Evolutionary conservation across 2,113 vertebrate species (phyloP).

Genomic region (Amphiprion ocellaris): DNA sequence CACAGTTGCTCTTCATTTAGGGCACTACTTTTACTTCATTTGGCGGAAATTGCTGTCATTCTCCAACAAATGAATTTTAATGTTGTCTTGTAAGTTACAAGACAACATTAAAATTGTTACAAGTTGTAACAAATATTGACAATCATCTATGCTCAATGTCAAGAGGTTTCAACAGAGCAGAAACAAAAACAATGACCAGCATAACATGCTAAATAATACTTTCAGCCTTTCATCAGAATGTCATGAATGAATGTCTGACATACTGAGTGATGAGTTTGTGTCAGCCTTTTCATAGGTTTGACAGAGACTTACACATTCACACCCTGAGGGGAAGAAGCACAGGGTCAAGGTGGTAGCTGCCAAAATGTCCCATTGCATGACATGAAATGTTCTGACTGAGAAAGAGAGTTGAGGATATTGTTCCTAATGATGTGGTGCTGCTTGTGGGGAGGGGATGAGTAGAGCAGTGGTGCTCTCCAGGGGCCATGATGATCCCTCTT

Average conservation of each 20-base stretch:
- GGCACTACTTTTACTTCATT: neutral
- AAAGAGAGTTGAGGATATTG: constrained; percentile 63
- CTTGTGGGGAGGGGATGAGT: constrained; percentile 32
- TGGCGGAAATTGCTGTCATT: too few relatives aligned
- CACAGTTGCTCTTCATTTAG: neutral
- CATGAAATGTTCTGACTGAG: constrained; percentile 59
- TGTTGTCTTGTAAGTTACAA: neutral
- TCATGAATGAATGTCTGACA: constrained; percentile 39
- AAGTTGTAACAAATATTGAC: neutral
- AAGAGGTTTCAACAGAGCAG: neutral
- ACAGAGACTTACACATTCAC: constrained; percentile 40
- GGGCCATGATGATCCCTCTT: constrained; percentile 33
- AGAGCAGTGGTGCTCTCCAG: constrained; percentile 28
- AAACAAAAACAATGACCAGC: neutral
- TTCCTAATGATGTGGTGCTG: constrained; percentile 62
- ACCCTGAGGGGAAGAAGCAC: constrained; percentile 34
- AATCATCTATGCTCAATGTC: neutral
- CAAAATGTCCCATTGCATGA: constrained; percentile 67
- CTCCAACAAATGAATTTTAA: neutral
- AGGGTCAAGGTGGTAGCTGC: constrained; percentile 70
- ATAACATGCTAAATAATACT: constrained; percentile 10
- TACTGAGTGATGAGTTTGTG: constrained; percentile 32
- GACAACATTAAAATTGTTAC: too few relatives aligned
- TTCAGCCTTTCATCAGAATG: constrained; percentile 10
- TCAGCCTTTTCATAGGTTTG: constrained; percentile 53